Evolutionary conservation across 2,888 invertebrate genomes (phyloP).

Genomic region (Blastobasis lacticolella): DNA sequence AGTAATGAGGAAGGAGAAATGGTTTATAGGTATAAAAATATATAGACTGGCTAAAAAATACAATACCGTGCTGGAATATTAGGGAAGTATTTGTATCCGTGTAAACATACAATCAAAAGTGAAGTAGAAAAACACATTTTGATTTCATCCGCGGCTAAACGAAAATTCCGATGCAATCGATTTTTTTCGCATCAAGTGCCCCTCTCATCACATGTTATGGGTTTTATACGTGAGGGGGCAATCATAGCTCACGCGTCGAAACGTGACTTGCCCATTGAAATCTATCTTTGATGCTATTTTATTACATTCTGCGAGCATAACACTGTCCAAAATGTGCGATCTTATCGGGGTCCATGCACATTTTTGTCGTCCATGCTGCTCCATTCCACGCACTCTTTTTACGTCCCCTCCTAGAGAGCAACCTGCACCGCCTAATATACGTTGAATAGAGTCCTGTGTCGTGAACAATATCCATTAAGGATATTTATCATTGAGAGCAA

Average conservation of each 20-base stretch:
- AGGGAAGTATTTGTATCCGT: too few relatives aligned
- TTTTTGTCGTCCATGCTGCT: neutral
- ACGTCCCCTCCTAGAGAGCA: neutral
- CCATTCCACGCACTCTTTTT: neutral
- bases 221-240: neutral
- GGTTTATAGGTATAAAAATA: too few relatives aligned
- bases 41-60: too few relatives aligned
- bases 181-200: neutral
- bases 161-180: neutral
- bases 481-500: conserved; percentile 58
- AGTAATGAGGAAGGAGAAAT: too few relatives aligned
- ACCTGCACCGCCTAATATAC: conserved; percentile 26
- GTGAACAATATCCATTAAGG: conserved; percentile 60
- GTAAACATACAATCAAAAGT: too few relatives aligned
- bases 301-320: too few relatives aligned
- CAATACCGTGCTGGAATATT: too few relatives aligned
- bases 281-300: neutral
- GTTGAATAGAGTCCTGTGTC: conserved; percentile 41
- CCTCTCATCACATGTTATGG: neutral
- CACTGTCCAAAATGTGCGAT: neutral
- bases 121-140: too few relatives aligned
- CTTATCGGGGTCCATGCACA: neutral
- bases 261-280: neutral
- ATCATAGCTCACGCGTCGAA: neutral
- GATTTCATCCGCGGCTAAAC: too few relatives aligned